Evolutionary conservation across 1,140 invertebrate species (phyloP).

Genomic region (Subanguina moxae): DNA sequence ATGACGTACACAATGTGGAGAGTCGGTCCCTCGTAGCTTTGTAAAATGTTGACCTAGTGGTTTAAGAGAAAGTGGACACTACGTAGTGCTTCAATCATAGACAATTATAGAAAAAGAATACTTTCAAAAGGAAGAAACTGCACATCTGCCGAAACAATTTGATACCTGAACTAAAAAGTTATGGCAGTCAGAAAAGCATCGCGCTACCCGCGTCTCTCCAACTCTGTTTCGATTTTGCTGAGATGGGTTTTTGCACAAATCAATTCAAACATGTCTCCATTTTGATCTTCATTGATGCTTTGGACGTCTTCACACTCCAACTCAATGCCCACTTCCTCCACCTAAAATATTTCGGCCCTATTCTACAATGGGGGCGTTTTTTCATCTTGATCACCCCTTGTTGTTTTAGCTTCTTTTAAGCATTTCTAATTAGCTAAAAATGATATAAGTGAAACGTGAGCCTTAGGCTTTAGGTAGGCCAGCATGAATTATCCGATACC

Average conservation of each 20-base stretch:
- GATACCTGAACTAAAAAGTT: not conserved
- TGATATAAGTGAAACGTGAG: too few species aligned
- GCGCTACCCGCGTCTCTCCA: not conserved
- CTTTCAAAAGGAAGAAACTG: not conserved
- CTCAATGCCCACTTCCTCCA: constrained; percentile 51
- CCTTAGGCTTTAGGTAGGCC: too few species aligned
- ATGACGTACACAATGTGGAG: too few species aligned
- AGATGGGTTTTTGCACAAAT: constrained; percentile 31
- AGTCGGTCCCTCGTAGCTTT: too few species aligned
- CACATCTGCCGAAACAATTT: not conserved
- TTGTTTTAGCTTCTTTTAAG: too few species aligned
- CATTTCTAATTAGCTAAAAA: too few species aligned
- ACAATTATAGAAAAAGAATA: not conserved
- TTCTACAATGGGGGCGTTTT: not conserved
- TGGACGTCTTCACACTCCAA: constrained; percentile 52
- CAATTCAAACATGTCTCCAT: constrained; percentile 35
- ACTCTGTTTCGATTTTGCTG: constrained; percentile 31
- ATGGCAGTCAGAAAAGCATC: too few species aligned
- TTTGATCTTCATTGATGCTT: constrained; percentile 26
- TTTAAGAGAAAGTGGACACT: not conserved
- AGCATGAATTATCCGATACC: too few species aligned
- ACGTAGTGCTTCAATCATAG: not conserved
- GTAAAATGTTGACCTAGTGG: too few species aligned
- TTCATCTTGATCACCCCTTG: too few species aligned
- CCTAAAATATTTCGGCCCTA: constrained; percentile 1